Base-by-base conservation (phyloP, 2,113 vertebrate genomes). In the Melanerpes formicivorus region DNA sequence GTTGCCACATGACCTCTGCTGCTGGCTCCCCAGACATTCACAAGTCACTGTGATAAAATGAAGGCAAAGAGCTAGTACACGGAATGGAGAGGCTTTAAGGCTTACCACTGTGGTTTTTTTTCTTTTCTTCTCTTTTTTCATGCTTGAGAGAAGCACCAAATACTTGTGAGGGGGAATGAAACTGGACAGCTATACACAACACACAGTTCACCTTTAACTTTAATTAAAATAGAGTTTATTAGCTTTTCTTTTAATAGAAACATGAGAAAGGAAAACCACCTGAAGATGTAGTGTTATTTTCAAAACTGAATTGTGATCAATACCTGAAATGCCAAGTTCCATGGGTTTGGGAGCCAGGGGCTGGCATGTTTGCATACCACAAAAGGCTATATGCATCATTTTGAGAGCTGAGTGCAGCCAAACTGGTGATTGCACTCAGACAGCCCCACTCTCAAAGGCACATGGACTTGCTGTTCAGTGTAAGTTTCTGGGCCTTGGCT, bases 211-310 rank as follows among this genome's bases (percentile, higher is more conserved):
- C 93, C 93, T 96, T 88, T 65, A 42, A 19, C 48, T 91, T 98
- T 98, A 98, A 97, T 98, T 98, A 98, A 98, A 98, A 98, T 98
- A 98, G 96, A 98, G 95, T 98, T 98, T 98, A 98, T 98, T 98
- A 98, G 97, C 96, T 97, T 98, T 96, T 98, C 95, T 97, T 97
- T 98, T 97, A 97, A 97, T 98, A 98, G 97, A 98, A 98, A 98
- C 97, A 97, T 96, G 96, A 98, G 97, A 96, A 98, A 97, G 97
- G 97, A 98, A 98, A 98, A 97, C 96, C 97, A 97, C 96, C 95
- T 65, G 96, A 97, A 97, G 95, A 97, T 97, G 96, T 98, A 97
- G 97, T 93, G 60, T 98, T 97, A 83, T 95, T 97, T 97, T 97
- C 96, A 97, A 97, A 97, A 97, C 88, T 97, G 93, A 97, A 93